Evolutionary conservation across 2,113 vertebrate species (phyloP).

Genomic region (Actenoides lindsayi): DNA sequence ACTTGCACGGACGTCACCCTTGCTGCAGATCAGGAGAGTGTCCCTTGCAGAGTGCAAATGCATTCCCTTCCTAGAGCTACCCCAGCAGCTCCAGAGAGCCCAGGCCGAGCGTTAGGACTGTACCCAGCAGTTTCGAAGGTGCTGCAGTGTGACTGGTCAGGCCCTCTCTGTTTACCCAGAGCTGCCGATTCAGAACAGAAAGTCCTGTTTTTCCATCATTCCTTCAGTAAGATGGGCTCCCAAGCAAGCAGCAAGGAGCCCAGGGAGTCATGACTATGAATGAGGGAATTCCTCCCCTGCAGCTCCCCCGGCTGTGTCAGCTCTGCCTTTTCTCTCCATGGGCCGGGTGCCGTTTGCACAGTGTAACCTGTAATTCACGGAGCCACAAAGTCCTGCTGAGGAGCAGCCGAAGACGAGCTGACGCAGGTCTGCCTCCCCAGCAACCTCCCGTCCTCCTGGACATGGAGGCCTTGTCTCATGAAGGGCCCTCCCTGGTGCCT

Average conservation of each 20-base stretch:
- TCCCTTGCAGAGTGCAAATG: not conserved
- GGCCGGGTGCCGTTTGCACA: not conserved
- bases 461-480: not conserved
- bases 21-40: not conserved
- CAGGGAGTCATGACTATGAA: not conserved
- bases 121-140: not conserved
- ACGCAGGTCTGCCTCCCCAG: not conserved
- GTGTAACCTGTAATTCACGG: not conserved
- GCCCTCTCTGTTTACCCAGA: not conserved
- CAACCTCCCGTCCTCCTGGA: rapidly evolving
- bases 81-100: not conserved
- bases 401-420: not conserved
- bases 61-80: not conserved
- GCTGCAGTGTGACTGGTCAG: not conserved
- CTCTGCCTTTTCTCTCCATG: not conserved
- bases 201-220: not conserved
- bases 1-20: not conserved
- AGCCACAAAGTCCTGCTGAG: not conserved
- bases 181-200: not conserved
- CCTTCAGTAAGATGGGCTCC: not conserved
- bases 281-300: not conserved
- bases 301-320: not conserved
- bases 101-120: not conserved
- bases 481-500: not conserved
- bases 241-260: not conserved